Base-by-base conservation (phyloP, 1,140 invertebrate species). In the Lepidurus apus region DNA sequence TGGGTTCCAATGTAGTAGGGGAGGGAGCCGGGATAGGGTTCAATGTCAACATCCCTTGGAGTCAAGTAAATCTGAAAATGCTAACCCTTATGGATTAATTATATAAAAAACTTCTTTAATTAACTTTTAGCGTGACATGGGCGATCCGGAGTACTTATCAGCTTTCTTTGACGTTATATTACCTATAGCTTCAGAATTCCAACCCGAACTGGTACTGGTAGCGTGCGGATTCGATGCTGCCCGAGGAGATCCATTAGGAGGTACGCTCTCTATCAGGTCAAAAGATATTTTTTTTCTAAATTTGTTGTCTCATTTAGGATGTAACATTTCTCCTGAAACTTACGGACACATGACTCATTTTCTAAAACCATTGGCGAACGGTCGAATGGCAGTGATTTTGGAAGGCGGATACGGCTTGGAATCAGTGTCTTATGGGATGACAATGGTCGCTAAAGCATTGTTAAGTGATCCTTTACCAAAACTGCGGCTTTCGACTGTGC, bases 181-280 rank as follows among this genome's bases (percentile, higher is more conserved):
- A 83, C 97, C 97, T 0, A 91, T 98, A 78, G 93, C 94, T 1
- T 96, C 96, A 84, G 91, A 95, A 85, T 98, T 91, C 85, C 89
- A 91, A 83, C 96, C 96, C 0, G 91, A 98, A 81, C 86, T 98
- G 76, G 91, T 98, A 13, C 84, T 99, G 1, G 89, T 99, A 3
- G 97, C 96, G 0, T 94, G 95, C 77, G 96, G 97, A 1, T 98
- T 98, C 85, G 96, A 98, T 88, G 95, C 96, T 34, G 94, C 93
- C 74, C 87, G 91, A 73, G 93, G 93, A 1, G 95, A 98, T 88
- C 94, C 93, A 4, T 85, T 97, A 17, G 95, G 95, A 83, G 91
- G 91, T 88, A 84, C 81, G 76, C 74, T 76, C 13, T 21, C 82
- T 34, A 4, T 34, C 34, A 42, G 10, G 43, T 13, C 53, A 65